Evolutionary conservation across 2,113 vertebrate genomes (phyloP).

Genomic region (Nothocercus nigrocapillus): DNA sequence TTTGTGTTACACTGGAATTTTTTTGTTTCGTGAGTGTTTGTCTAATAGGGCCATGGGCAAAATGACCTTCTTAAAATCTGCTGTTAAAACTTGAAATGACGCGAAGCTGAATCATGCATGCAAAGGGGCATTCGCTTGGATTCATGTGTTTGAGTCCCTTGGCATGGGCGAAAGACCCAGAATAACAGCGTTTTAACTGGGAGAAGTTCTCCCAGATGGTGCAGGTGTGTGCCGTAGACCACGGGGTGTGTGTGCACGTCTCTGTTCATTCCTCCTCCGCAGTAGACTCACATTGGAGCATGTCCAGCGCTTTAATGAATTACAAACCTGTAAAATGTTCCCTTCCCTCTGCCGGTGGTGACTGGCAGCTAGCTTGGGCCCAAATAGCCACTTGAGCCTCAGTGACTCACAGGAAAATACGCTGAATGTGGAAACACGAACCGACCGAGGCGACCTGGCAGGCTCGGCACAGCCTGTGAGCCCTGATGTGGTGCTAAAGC

Average conservation of each 20-base stretch:
- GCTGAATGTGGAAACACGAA: background rate
- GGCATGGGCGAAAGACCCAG: background rate
- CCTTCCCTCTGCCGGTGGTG: background rate
- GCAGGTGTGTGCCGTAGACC: slow-evolving; percentile 20
- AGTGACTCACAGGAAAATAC: fast-evolving
- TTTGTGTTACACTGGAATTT: slow-evolving; percentile 33
- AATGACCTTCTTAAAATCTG: slow-evolving; percentile 35
- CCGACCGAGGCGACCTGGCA: background rate
- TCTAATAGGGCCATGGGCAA: background rate
- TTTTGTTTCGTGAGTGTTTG: slow-evolving; percentile 46
- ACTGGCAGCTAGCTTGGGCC: background rate
- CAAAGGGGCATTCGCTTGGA: background rate
- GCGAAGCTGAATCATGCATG: slow-evolving; percentile 20
- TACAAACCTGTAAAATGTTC: slow-evolving; percentile 54
- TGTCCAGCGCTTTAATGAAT: slow-evolving; percentile 38
- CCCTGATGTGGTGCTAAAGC: fast-evolving
- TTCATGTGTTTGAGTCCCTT: slow-evolving; percentile 1
- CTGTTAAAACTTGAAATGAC: slow-evolving; percentile 17
- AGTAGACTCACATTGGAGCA: background rate
- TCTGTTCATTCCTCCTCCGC: background rate
- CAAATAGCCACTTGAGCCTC: background rate
- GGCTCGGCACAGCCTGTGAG: fast-evolving
- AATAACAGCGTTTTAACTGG: background rate
- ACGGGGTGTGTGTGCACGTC: slow-evolving; percentile 39
- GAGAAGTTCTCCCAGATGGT: slow-evolving; percentile 19